These are phyloP conservation scores for Accipiter minullus DNA, from an alignment of 2,797 vertebrate species.

Conservation along the genomic window DNA sequence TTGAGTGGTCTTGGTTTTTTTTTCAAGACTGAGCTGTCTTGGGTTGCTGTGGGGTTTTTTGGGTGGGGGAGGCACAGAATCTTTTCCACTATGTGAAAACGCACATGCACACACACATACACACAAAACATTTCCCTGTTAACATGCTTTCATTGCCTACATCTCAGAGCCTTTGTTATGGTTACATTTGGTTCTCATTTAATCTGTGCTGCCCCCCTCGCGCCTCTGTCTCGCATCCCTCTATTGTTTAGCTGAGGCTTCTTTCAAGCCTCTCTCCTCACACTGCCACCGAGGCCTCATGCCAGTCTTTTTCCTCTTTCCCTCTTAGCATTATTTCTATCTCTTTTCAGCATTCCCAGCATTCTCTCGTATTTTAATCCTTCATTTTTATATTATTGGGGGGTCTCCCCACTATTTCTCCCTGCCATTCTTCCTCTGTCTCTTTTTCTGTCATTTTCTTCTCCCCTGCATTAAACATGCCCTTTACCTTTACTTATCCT, in stretches of 20 bases:
- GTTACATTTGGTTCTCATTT: conserved; percentile 58
- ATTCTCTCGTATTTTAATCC: not conserved
- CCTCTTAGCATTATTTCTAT: not conserved
- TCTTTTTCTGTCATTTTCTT: conserved; percentile 30
- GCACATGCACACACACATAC: not conserved
- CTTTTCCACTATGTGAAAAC: not conserved
- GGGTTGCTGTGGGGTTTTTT: not conserved
- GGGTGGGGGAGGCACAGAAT: not conserved
- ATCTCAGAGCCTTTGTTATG: not conserved
- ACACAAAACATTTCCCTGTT: not conserved
- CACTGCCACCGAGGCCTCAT: not conserved
- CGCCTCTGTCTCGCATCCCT: not conserved
- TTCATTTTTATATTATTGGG: not conserved
- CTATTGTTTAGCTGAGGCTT: not conserved
- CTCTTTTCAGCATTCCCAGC: not conserved
- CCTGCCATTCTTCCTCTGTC: not conserved
- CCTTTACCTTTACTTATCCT: conserved; percentile 40
- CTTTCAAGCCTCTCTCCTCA: not conserved
- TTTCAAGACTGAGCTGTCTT: not conserved
- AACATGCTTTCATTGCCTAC: not conserved
- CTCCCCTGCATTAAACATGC: not conserved
- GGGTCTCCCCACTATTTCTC: not conserved
- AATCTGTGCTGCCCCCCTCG: not conserved
- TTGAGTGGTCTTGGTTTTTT: not conserved
- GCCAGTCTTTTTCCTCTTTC: not conserved